A percentile compares a stretch with the other conserved stretches of the same genome.
Evolutionary conservation across 2,113 vertebrate genomes (phyloP).

Genomic region (Erythrolamprus reginae): DNA sequence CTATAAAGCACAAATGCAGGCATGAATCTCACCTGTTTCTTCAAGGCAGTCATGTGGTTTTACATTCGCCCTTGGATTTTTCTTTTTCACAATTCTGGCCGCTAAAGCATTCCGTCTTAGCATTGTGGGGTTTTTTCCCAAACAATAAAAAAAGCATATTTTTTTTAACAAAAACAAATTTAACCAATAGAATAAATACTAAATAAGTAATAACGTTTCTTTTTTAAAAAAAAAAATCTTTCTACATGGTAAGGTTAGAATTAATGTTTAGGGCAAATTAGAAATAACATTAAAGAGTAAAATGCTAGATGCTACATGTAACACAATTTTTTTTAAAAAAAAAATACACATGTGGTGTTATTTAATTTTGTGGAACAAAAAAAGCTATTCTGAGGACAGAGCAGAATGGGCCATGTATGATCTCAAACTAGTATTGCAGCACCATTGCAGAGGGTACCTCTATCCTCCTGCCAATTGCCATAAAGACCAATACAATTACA

Average conservation of each 20-base stretch:
- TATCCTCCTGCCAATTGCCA: background rate
- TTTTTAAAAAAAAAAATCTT: background rate
- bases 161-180: background rate
- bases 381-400: background rate
- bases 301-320: no score
- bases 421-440: background rate
- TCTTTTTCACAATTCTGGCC: conserved; percentile 38
- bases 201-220: background rate
- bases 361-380: background rate
- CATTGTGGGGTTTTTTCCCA: background rate
- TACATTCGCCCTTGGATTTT: conserved; percentile 28
- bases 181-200: background rate
- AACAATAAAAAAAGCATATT: background rate
- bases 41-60: conserved; percentile 17
- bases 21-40: conserved; percentile 36
- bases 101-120: conserved; percentile 34
- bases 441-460: background rate
- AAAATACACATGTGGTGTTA: background rate
- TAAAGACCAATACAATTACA: background rate
- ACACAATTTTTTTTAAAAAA: background rate
- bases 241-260: background rate
- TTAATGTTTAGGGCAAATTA: background rate
- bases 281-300: background rate
- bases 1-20: background rate
- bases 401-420: background rate